phyloP scores from a whole-genome alignment of 2,797 vertebrate genomes.

The Danio jaintianensis region DNA sequence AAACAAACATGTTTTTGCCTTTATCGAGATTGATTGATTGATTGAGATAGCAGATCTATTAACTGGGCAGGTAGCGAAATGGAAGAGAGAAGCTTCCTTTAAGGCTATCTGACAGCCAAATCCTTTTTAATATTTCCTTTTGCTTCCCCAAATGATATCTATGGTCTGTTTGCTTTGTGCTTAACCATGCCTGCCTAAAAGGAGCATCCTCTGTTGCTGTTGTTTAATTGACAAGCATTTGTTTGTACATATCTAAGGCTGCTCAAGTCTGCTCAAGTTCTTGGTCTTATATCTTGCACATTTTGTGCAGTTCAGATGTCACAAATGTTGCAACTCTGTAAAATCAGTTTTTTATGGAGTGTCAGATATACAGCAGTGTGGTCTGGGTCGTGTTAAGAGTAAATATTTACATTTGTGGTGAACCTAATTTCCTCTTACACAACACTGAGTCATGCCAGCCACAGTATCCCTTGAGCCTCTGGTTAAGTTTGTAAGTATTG shows the following conservation, averaged over 20 bases:
- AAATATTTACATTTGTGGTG: constrained; percentile 56
- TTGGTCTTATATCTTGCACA: neutral
- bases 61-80: too few species aligned
- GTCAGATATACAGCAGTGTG: constrained; percentile 5
- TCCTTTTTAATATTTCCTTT: too few species aligned
- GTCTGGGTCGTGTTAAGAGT: constrained; percentile 32
- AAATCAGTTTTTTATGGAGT: neutral
- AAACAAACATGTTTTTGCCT: too few species aligned
- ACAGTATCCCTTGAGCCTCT: constrained; percentile 10
- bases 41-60: too few species aligned
- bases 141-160: too few species aligned
- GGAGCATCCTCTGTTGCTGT: constrained; percentile 22
- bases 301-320: neutral
- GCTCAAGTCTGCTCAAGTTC: neutral
- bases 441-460: constrained; percentile 40
- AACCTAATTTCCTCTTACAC: constrained; percentile 42
- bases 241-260: constrained; percentile 1
- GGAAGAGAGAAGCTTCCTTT: too few species aligned
- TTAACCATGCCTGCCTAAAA: constrained; percentile 16
- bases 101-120: too few species aligned
- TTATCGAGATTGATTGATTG: too few species aligned
- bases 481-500: constrained; percentile 8
- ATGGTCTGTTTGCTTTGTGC: too few species aligned
- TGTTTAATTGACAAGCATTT: constrained; percentile 40
- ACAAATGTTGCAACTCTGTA: neutral